Percentiles rank a stretch among this genome's conserved stretches.
Evolutionary conservation across 1,140 invertebrate species (phyloP).

Genomic region (Neoseiulus cucumeris): DNA sequence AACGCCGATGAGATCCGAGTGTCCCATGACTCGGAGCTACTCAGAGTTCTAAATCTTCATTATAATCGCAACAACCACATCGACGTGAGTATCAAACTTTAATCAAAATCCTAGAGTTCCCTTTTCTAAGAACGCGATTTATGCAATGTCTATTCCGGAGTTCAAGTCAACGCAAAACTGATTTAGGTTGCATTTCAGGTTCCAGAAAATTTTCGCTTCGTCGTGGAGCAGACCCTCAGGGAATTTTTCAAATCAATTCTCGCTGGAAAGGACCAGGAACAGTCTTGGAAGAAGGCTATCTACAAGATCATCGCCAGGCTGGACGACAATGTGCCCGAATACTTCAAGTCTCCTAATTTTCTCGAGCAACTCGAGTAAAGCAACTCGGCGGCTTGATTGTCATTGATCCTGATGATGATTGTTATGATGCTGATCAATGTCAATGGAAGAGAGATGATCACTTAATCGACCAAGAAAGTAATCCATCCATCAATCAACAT

Average conservation of each 20-base stretch:
- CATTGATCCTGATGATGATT: no score
- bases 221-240: constrained; percentile 84
- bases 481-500: no score
- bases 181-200: constrained; percentile 45
- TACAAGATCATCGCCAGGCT: constrained; percentile 98
- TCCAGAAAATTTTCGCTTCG: constrained; percentile 82
- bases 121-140: no score
- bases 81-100: constrained; percentile 52
- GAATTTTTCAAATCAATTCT: constrained; percentile 98
- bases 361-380: constrained; percentile 86
- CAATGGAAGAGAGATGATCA: no score
- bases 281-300: constrained; percentile 99
- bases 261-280: constrained; percentile 82
- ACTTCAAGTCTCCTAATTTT: constrained; percentile 98
- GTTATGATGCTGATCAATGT: no score
- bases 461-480: no score
- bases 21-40: constrained; percentile 82
- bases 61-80: constrained; percentile 99
- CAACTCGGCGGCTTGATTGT: neutral
- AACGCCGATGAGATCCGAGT: constrained; percentile 78
- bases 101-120: no score
- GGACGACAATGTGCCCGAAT: constrained; percentile 95
- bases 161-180: no score
- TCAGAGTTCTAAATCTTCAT: constrained; percentile 91
- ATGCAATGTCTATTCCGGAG: neutral